Conservation (phyloP, 2,113 vertebrate species). For the zebrafish (Danio rerio) region DNA sequence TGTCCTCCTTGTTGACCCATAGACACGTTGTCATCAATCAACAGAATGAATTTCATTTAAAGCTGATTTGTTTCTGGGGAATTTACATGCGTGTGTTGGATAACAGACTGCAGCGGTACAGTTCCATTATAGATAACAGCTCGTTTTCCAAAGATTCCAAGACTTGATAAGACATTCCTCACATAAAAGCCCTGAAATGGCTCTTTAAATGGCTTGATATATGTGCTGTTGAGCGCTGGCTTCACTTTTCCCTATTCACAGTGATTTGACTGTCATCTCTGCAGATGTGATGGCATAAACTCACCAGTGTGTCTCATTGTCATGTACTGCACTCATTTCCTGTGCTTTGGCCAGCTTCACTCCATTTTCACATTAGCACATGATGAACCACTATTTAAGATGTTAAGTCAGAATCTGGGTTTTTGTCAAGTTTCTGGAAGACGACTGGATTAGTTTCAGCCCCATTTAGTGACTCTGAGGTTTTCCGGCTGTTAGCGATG, state of each 20-base stretch:
- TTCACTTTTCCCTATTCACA: not conserved
- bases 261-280: conserved; percentile 8
- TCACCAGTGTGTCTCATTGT: not conserved
- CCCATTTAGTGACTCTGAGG: not conserved
- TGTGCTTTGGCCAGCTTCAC: not conserved
- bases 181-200: not conserved
- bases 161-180: conserved; percentile 47
- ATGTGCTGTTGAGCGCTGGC: not conserved
- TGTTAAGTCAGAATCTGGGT: conserved; percentile 27
- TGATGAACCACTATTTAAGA: not conserved
- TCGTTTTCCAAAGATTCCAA: conserved; percentile 47
- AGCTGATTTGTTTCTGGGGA: conserved; percentile 51
- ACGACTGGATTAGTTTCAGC: conserved; percentile 12
- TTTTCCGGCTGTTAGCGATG: not conserved
- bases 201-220: conserved; percentile 9
- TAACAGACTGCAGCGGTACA: conserved; percentile 31
- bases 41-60: conserved; percentile 37
- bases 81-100: not conserved
- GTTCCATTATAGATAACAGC: conserved; percentile 51
- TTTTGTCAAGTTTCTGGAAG: not conserved
- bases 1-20: conserved; percentile 38
- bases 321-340: conserved; percentile 8
- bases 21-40: conserved; percentile 49
- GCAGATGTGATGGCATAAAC: conserved; percentile 26
- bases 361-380: conserved; percentile 25